Evolutionary conservation across 2,797 vertebrate genomes (phyloP).

Genomic region (Peromyscus attwateri): DNA sequence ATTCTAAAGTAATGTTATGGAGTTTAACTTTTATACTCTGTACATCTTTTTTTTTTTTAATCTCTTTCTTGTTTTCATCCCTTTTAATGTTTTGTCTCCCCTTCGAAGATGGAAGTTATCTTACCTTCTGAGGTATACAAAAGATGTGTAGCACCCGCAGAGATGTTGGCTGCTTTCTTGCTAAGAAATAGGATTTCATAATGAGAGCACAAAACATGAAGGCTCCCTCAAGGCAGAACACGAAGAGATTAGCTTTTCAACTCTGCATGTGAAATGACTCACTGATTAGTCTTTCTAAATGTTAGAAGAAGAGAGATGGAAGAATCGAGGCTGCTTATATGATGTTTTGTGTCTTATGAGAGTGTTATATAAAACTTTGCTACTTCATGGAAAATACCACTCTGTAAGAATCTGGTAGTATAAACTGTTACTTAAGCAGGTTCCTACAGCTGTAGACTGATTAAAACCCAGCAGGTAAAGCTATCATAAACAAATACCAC

Average conservation of each 20-base stretch:
- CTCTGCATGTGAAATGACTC: constrained; percentile 81
- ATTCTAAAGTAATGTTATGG: neutral
- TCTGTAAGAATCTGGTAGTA: constrained; percentile 81
- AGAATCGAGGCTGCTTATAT: constrained; percentile 69
- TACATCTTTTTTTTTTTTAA: neutral
- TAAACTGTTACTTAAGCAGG: constrained; percentile 85
- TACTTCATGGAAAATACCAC: constrained; percentile 79
- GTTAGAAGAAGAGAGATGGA: constrained; percentile 72
- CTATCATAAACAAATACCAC: constrained; percentile 90
- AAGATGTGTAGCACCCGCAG: constrained; percentile 77
- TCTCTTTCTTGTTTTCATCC: constrained; percentile 40
- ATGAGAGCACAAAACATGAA: constrained; percentile 68
- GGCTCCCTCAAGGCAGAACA: constrained; percentile 77
- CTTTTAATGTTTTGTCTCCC: constrained; percentile 19
- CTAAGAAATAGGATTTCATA: constrained; percentile 76
- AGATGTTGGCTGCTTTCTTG: constrained; percentile 72
- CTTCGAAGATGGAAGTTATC: constrained; percentile 73
- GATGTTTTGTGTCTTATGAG: constrained; percentile 86
- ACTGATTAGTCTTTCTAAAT: constrained; percentile 86
- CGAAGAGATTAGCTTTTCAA: constrained; percentile 81
- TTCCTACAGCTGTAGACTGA: constrained; percentile 89
- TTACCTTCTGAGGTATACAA: constrained; percentile 76
- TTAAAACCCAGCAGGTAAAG: constrained; percentile 90
- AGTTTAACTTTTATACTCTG: constrained; percentile 22
- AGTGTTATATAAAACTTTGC: constrained; percentile 79